Evolutionary conservation across 2,888 invertebrate genomes (phyloP), one percentile per base, ranked within the genome.

Genomic region (Ypsolopha sequella): DNA sequence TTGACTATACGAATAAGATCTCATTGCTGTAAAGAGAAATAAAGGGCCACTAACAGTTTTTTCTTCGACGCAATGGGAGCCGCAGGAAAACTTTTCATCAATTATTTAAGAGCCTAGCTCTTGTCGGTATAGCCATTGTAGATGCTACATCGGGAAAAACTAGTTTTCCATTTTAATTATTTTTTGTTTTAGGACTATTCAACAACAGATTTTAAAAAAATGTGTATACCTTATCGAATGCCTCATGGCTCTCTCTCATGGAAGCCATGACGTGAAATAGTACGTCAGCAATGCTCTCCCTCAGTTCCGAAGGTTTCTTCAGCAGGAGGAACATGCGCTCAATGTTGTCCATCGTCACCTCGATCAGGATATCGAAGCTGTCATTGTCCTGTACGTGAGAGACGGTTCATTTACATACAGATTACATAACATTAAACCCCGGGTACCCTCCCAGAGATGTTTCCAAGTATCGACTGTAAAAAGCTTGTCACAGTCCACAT

Each of bases 261-360:
- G 89, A 89, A 0, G 89, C 87, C 10, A 94, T 66, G 65, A 93
- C 89, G 55, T 91, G 88, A 56, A 91, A 87, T 6, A 92, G 89
- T 41, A 92, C 89, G 2, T 90, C 88, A 1, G 90, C 88, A 0
- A 89, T 87, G 41, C 88, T 87, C 53, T 70, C 72, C 3, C 87
- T 85, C 2, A 91, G 80, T 4, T 86, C 65, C 3, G 86, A 76
- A 0, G 90, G 89, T 43, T 90, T 63, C 35, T 88, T 73, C 53
- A 93, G 66, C 0, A 89, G 78, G 6, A 71, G 61, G 58, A 92
- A 91, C 51, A 93, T 74, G 0, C 73, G 69, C n/a, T 88, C 88
- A 14, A 94, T 75, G 56, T 89, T 88, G 45, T 88, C 88, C 49
- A 90, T 64, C 0, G 91, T 89, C 3, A 92, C 91, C 52, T 91